Evolutionary conservation across 2,888 invertebrate genomes (phyloP).

Genomic region (Tetragonula carbonaria): DNA sequence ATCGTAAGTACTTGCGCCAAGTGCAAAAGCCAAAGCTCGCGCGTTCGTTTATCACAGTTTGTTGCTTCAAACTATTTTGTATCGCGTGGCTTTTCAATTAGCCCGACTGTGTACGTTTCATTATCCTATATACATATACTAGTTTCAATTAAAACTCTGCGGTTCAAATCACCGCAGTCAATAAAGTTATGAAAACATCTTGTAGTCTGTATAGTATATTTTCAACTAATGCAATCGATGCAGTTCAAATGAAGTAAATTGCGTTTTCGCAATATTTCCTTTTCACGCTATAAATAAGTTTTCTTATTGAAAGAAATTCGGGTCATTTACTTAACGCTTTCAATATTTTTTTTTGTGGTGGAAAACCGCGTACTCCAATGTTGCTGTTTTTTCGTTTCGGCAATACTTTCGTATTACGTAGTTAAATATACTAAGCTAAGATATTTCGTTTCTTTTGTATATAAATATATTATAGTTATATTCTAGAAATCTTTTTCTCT

Average conservation of each 20-base stretch:
- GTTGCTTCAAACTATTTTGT: slow-evolving; percentile 31
- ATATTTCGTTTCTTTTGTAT: not conserved
- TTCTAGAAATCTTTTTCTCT: not conserved
- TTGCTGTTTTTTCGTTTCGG: not conserved
- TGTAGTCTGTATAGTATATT: not conserved
- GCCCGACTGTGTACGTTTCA: slow-evolving; percentile 27
- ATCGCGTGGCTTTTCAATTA: slow-evolving; percentile 59
- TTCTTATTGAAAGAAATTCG: not conserved
- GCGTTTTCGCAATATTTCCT: not conserved
- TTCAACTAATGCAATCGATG: not conserved
- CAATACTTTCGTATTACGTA: not conserved
- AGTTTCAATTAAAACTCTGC: slow-evolving; percentile 58
- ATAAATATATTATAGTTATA: not conserved
- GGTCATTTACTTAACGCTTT: slow-evolving; percentile 26
- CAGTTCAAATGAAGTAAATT: not conserved
- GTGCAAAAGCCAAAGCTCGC: slow-evolving; percentile 8
- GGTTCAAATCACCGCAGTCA: slow-evolving; percentile 16
- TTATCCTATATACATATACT: slow-evolving; percentile 38
- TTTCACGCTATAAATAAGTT: not conserved
- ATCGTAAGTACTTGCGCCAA: slow-evolving; percentile 20
- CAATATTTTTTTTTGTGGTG: slow-evolving; percentile 13
- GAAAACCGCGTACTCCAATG: slow-evolving; percentile 10
- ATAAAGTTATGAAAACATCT: slow-evolving; percentile 20
- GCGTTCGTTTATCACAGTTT: slow-evolving; percentile 42
- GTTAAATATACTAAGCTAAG: not conserved